These are phyloP conservation scores for Caerostris extrusa DNA, from an alignment of 1,140 invertebrate species.

Conservation along the genomic window DNA sequence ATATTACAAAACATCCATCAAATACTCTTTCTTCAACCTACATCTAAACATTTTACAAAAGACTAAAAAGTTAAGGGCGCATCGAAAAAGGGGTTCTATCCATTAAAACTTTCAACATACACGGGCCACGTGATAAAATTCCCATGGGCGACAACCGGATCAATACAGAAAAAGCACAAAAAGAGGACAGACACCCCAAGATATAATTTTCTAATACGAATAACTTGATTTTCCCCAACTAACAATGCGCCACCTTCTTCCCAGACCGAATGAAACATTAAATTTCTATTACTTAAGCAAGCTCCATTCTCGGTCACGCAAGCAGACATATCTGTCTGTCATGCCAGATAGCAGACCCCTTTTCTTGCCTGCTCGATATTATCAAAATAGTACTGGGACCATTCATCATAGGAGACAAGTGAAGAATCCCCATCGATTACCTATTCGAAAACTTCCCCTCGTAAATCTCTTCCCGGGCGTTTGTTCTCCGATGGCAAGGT, in stretches of 20 bases:
- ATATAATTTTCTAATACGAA: not conserved
- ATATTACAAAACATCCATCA: too few relatives aligned
- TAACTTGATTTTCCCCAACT: not conserved
- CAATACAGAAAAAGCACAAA: not conserved
- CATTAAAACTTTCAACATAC: not conserved
- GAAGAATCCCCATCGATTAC: conserved; percentile 51
- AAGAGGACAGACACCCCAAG: not conserved
- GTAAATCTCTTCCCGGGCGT: conserved; percentile 32
- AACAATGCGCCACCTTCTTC: not conserved
- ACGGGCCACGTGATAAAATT: not conserved
- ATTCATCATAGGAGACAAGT: conserved; percentile 47
- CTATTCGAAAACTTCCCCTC: conserved; percentile 48
- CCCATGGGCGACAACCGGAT: not conserved
- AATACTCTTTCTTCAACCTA: too few relatives aligned
- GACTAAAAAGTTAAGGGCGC: too few relatives aligned
- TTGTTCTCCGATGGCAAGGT: conserved; percentile 36
- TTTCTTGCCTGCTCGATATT: conserved; percentile 13
- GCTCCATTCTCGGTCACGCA: conserved; percentile 14
- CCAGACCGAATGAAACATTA: conserved; percentile 16
- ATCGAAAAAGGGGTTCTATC: not conserved
- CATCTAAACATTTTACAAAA: too few relatives aligned
- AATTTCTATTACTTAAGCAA: conserved; percentile 59
- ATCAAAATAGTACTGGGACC: conserved; percentile 35
- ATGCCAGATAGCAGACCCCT: conserved; percentile 5
- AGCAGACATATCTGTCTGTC: not conserved